Evolutionary conservation across 2,797 vertebrate species (phyloP).

Genomic region (Muraenolepis orangiensis): DNA sequence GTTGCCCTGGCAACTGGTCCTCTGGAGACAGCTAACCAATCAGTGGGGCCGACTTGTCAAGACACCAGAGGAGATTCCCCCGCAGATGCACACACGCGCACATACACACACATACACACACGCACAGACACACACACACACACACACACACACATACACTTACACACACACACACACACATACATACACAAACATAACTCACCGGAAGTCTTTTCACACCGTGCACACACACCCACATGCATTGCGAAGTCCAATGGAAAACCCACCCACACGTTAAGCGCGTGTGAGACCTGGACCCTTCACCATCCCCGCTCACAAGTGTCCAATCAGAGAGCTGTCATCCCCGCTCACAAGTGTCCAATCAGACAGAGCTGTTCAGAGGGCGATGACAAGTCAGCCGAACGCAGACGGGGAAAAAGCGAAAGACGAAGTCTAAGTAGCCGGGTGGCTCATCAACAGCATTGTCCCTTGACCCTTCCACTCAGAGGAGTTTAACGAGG

Average conservation of each 20-base stretch:
- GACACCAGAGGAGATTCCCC: slow-evolving; percentile 50
- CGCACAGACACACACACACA: slow-evolving; percentile 25
- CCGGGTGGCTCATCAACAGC: background rate
- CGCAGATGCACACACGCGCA: slow-evolving; percentile 18
- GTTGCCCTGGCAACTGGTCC: slow-evolving; percentile 66
- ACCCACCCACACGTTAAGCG: too few species aligned
- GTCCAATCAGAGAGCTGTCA: background rate
- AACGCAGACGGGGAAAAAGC: background rate
- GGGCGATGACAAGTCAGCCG: background rate
- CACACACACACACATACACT: background rate
- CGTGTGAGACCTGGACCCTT: background rate
- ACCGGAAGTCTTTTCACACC: too few species aligned
- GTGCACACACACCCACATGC: background rate
- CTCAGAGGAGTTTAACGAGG: background rate
- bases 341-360: background rate
- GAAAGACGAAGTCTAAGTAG: background rate
- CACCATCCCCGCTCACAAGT: background rate
- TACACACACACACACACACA: too few species aligned
- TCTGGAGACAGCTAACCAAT: slow-evolving; percentile 61
- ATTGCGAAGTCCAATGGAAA: too few species aligned
- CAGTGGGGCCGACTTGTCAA: slow-evolving; percentile 52
- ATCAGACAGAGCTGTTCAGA: background rate
- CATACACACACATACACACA: background rate
- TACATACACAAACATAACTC: background rate
- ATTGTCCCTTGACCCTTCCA: background rate